A percentile compares a stretch with the other conserved stretches of the same genome.
Evolutionary conservation across 2,888 invertebrate genomes (phyloP).

Genomic region (Ephialtes manifestator): DNA sequence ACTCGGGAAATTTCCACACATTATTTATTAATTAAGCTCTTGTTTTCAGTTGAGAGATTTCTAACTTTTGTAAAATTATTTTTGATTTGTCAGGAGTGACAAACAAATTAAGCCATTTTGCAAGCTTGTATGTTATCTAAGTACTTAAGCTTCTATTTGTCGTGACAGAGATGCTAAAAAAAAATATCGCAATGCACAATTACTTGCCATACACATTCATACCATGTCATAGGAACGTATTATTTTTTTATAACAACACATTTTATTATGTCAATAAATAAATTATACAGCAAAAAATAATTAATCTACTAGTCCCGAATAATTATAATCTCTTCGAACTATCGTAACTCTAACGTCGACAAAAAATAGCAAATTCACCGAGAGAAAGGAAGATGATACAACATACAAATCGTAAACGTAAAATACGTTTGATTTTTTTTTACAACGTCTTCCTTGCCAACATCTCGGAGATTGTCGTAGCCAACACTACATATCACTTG

Average conservation of each 20-base stretch:
- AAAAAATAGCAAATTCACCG: background rate
- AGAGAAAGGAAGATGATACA: background rate
- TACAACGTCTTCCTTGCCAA: background rate
- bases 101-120: too few relatives aligned
- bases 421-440: background rate
- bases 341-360: background rate
- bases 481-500: background rate
- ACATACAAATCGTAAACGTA: background rate
- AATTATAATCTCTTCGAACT: background rate
- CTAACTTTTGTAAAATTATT: too few relatives aligned
- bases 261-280: slow-evolving; percentile 60
- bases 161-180: background rate
- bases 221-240: background rate
- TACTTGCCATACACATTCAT: too few relatives aligned
- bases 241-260: slow-evolving; percentile 37
- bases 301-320: slow-evolving; percentile 23
- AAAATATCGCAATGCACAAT: too few relatives aligned
- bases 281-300: slow-evolving; percentile 50
- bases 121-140: too few relatives aligned
- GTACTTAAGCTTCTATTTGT: too few relatives aligned
- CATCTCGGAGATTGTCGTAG: background rate
- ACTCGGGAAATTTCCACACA: too few relatives aligned
- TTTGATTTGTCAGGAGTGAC: too few relatives aligned
- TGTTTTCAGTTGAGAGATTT: too few relatives aligned
- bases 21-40: too few relatives aligned